Evolutionary conservation across 2,113 vertebrate genomes (phyloP), one percentile per base, ranked within the genome.

Genomic region (Neotoma lepida): DNA sequence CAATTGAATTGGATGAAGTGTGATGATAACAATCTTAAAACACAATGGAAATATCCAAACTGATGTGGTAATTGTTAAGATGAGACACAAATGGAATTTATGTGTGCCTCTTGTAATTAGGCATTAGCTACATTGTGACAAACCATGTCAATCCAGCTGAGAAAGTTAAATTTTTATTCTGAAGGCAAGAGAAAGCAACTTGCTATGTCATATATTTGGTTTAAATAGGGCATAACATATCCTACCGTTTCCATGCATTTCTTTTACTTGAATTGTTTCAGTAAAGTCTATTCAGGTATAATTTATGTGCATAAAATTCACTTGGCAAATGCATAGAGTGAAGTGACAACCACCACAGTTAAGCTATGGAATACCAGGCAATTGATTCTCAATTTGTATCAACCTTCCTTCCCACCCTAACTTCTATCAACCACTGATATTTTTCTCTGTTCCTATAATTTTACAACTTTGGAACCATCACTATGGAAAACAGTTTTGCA

Each of bases 221-320:
- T 94, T 95, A 93, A 94, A 92, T 68, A 88, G 89, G n/a, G 68
- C 30, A 88, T 63, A 95, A 33, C 35, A 49, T 95, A 44, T 94
- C 24, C 86, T 90, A 92, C 51, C 63, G 49, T 92, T 95, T 93
- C 88, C 93, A 7, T 91, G 51, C 44, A 89, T 93, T 94, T 86
- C 64, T 90, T 95, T 80, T 88, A 28, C 28, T 20, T 91, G 73
- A 97, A 86, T 90, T 30, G 17, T 64, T 96, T 89, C 56, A 94
- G 63, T 87, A 88, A 92, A 26, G 41, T 93, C 86, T 95, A 85
- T 85, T 92, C 91, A 61, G 41, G n/a, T 92, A 68, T 89, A 87
- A 96, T 93, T 95, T 93, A 95, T 54, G 76, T 70, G 49, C 9
- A 84, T 61, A 86, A 77, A 88, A 94, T 63, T 87, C 14, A 88